Percentiles rank a stretch among this genome's conserved stretches.
Conservation (phyloP, 30 jellyfish, hydroid and myxozoan genomes). For the Pseudorhiza aurosa region DNA sequence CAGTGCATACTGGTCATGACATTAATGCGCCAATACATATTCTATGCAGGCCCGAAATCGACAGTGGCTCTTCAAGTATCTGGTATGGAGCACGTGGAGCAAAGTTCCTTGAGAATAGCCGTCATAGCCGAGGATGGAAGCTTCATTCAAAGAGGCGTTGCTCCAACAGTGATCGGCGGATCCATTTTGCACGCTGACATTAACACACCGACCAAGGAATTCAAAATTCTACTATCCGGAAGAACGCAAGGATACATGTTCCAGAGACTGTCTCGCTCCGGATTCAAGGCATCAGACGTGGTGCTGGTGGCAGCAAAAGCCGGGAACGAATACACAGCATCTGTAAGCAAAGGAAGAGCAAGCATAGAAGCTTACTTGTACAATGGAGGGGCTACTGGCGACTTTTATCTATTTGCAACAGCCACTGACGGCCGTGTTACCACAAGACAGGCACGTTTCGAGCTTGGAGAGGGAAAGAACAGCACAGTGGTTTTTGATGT, state of each 20-base stretch:
- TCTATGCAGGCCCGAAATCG: slow-evolving; percentile 43
- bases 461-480: slow-evolving; percentile 4
- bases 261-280: slow-evolving; percentile 65
- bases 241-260: slow-evolving; percentile 53
- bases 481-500: slow-evolving; percentile 4
- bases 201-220: slow-evolving; percentile 45
- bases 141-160: not conserved
- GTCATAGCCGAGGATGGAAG: slow-evolving; percentile 30
- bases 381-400: slow-evolving; percentile 30
- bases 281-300: slow-evolving; percentile 25
- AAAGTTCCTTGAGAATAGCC: slow-evolving; percentile 18
- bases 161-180: slow-evolving; percentile 2
- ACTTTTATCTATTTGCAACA: slow-evolving; percentile 12
- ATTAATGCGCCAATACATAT: too few species aligned
- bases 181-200: slow-evolving; percentile 24
- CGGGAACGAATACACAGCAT: slow-evolving; percentile 65
- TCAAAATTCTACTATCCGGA: slow-evolving; percentile 47
- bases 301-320: slow-evolving; percentile 24
- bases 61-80: slow-evolving; percentile 46
- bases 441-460: not conserved
- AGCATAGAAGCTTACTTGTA: slow-evolving; percentile 9
- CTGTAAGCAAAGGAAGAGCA: slow-evolving; percentile 2
- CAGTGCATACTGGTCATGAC: too few species aligned
- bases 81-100: slow-evolving; percentile 18
- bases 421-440: slow-evolving; percentile 32